phyloP scores from a whole-genome alignment of 2,797 vertebrate species.

The Bovichtus variegatus region DNA sequence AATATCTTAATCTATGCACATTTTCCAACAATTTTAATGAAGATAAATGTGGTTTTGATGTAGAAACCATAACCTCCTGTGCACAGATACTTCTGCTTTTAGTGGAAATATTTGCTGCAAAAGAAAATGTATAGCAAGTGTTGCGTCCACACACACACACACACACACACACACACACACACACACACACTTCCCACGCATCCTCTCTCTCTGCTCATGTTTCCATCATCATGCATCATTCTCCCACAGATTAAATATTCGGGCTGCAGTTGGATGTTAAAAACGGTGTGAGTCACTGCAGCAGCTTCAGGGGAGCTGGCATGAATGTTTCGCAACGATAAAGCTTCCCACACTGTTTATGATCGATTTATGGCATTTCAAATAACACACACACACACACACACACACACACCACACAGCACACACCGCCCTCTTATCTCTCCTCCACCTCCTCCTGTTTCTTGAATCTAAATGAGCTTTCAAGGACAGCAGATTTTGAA shows the following conservation, averaged over 20 bases:
- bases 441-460: not conserved
- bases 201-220: slow-evolving; percentile 21
- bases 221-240: slow-evolving; percentile 30
- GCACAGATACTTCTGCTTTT: slow-evolving; percentile 4
- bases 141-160: slow-evolving; percentile 46
- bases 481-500: not conserved
- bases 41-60: not conserved
- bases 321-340: slow-evolving; percentile 32
- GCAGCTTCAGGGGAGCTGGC: slow-evolving; percentile 39
- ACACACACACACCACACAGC: slow-evolving; percentile 11
- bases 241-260: slow-evolving; percentile 47
- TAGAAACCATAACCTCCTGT: not conserved
- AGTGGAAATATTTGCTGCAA: slow-evolving; percentile 8
- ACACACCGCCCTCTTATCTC: slow-evolving; percentile 2
- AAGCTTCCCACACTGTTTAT: slow-evolving; percentile 44
- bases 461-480: slow-evolving; percentile 36
- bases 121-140: slow-evolving; percentile 11
- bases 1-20: not conserved
- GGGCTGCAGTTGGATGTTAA: slow-evolving; percentile 41
- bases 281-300: slow-evolving; percentile 50
- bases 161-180: slow-evolving; percentile 27
- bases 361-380: slow-evolving; percentile 48
- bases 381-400: slow-evolving; percentile 3
- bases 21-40: not conserved
- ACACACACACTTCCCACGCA: slow-evolving; percentile 65